A percentile compares a stretch with the other conserved stretches of the same genome.
Conservation (phyloP, 2,113 vertebrate genomes). For the Gyps fulvus region DNA sequence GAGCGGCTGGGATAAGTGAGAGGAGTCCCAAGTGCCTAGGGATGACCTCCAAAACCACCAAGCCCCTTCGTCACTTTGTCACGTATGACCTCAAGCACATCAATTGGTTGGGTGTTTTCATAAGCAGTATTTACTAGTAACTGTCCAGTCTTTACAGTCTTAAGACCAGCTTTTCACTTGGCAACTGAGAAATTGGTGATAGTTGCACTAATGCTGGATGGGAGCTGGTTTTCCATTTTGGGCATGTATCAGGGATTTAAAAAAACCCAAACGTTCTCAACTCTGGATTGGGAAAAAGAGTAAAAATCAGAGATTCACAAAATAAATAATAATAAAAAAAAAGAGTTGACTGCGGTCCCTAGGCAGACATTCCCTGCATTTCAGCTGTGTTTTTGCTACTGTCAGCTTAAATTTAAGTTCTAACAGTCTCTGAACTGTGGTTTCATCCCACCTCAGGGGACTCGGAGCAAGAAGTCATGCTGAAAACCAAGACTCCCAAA, state of each 20-base stretch:
- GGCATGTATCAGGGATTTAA: background rate
- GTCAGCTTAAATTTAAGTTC: conserved; percentile 9
- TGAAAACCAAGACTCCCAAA: conserved; percentile 88
- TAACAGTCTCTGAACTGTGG: background rate
- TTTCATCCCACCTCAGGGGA: conserved; percentile 73
- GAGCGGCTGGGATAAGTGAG: background rate
- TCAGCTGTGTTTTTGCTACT: background rate
- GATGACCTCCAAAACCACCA: background rate
- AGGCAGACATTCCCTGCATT: conserved; percentile 38
- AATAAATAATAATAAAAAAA: background rate
- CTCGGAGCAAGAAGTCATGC: conserved; percentile 89
- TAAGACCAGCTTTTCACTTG: background rate
- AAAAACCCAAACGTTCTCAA: background rate
- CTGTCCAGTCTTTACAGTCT: background rate
- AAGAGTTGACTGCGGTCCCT: background rate
- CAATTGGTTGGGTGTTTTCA: background rate
- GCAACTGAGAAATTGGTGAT: background rate
- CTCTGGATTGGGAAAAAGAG: background rate
- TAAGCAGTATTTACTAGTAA: background rate
- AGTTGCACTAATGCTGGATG: background rate
- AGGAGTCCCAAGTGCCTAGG: background rate
- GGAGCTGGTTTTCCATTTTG: background rate
- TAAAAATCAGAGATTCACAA: background rate
- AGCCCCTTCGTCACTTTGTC: background rate
- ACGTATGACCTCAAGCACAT: background rate